Evolutionary conservation across 2,888 invertebrate genomes (phyloP), one percentile per base, ranked within the genome.

Genomic region (Aspidiotus destructor): DNA sequence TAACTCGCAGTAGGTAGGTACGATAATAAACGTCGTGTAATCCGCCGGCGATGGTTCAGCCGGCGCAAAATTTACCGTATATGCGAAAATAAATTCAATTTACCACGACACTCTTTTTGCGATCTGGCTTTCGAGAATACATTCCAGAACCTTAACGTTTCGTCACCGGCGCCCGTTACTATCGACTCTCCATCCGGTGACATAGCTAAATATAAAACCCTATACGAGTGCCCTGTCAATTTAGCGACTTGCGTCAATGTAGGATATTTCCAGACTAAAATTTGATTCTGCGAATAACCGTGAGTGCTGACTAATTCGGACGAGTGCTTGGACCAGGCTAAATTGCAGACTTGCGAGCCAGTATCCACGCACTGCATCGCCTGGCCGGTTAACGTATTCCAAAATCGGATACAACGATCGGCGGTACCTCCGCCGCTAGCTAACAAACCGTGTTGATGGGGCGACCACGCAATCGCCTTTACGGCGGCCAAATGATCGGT

Each of bases 391-490:
- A 98, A 81, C 0, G 97, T 98, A 79, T 98, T 98, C 97, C 98
- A 98, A 81, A 98, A 98, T 17, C 95, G 84, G 72, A 96, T 95
- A 77, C 93, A 94, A 41, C 96, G 81, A 80, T 98, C 98, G 0
- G 97, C 98, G 0, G 98, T 98, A n/a, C 98, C 98, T n/a, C 98
- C 98, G 58, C 98, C 98, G 53, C 92, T 92, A 0, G 97, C 97
- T 71, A 98, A 79, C 63, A 98, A 80, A 0, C 97, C 97, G 79
- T 97, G 97, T 79, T 97, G 97, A 80, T 98, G 97, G 0, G 98
- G 97, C 2, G 96, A 97, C 98, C 98, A 98, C 28, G 98, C 96
- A 73, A 98, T 95, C 0, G 98, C 98, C 79, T 97, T 99, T 10
- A 96, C 96, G 0, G 96, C 98, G 0, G 98, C 98, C 78, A 93